Base-by-base conservation (phyloP, 2,888 invertebrate genomes). In the Caenorhabditis wallacei region DNA sequence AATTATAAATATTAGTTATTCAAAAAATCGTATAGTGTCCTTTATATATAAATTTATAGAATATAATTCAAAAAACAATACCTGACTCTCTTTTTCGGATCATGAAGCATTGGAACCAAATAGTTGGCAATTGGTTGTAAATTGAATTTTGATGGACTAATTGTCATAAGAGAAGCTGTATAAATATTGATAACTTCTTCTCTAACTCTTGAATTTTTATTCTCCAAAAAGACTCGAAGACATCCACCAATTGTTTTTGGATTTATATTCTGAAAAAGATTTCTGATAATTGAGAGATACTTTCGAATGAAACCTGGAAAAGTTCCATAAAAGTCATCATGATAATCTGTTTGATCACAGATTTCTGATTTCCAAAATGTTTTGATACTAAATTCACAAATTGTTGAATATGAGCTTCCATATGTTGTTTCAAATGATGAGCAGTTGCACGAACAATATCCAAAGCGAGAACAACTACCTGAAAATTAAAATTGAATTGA, bases 111-210 rank as follows among this genome's bases (percentile, higher is more conserved):
- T 37, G 93, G 93, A 68, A 93, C 93, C 22, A 94, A 92, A 76
- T 92, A 89, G 83, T 92, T 92, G 88, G 92, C 94, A 91, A 93
- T 90, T 10, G 89, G 88, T 5, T 92, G 89, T 84, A 94, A 90
- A 87, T 95, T 95, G 90, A 95, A 94, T 87, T 95, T 95, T 64
- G 95, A 95, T 89, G 95, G 95, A 1, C 96, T 95, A 92, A 95
- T 95, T 37, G 95, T 95, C 92, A 95, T 94, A 86, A 95, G 92
- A 10, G 95, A 94, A 85, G 95, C 95, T 90, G 96, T 95, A 63
- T 95, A 93, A 88, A 95, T 94, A 92, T 96, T 95, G 22, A 75
- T 16, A 13, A 83, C 87, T 90, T 95, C 95, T 92, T 95, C 95
- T 74, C 95, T 93, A 80, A 95, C 94, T 93, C 95, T 92, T 3